phyloP scores from a whole-genome alignment of 2,113 vertebrate species.

The Glaucomys volans region DNA sequence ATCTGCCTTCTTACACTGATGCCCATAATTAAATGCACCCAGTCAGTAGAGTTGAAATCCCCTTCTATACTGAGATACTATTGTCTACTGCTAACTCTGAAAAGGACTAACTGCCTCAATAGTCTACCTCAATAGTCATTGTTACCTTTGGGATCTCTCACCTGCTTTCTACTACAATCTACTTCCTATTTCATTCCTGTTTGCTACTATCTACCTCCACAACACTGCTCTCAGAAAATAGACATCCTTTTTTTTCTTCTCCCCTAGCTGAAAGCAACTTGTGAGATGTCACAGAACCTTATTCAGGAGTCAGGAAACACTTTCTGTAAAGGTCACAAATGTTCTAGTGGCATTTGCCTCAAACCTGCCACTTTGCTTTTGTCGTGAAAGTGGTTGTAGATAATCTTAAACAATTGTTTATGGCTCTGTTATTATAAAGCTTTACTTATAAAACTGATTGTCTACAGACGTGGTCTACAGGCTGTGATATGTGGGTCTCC shows the following conservation, averaged over 20 bases:
- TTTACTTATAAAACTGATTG: neutral
- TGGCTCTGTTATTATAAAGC: neutral
- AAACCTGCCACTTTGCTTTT: neutral
- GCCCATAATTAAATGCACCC: neutral
- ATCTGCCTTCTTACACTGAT: neutral
- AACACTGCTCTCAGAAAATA: neutral
- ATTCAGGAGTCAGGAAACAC: neutral
- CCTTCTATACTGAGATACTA: neutral
- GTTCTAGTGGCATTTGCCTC: neutral
- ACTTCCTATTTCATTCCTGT: neutral
- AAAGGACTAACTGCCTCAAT: neutral
- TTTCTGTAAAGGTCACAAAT: neutral
- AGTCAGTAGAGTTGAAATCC: neutral
- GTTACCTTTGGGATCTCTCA: neutral
- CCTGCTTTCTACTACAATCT: neutral
- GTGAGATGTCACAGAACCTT: neutral
- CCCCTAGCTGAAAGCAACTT: neutral
- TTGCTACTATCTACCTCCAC: neutral
- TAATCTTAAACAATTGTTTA: neutral
- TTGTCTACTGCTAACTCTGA: neutral
- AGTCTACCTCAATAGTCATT: neutral
- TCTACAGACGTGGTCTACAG: neutral
- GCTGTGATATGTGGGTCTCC: neutral
- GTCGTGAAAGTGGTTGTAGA: neutral
- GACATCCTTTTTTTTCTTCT: too few relatives aligned